These are phyloP conservation scores for Diadegma fenestrale DNA, from an alignment of 2,888 invertebrate species.

Conservation along the genomic window DNA sequence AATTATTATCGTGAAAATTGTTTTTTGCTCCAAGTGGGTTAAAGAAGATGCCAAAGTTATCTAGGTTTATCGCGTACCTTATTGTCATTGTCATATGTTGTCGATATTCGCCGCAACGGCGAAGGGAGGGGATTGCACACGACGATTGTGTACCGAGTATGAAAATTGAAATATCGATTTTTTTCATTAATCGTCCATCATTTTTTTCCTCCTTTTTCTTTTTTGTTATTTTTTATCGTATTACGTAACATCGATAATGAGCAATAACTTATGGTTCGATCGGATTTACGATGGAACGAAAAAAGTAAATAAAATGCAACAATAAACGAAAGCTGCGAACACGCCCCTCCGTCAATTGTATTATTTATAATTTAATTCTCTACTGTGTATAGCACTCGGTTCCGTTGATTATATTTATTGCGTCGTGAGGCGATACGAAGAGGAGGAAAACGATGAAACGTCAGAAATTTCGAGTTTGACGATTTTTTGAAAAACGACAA, in stretches of 20 bases:
- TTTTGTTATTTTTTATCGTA: constrained; percentile 37
- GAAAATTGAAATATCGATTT: background rate
- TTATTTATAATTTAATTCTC: constrained; percentile 63
- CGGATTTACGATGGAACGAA: constrained; percentile 5
- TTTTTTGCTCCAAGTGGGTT: constrained; percentile 78
- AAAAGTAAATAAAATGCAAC: constrained; percentile 35
- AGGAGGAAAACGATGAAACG: constrained; percentile 33
- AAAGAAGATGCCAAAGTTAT: constrained; percentile 84
- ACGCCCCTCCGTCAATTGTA: constrained; percentile 50
- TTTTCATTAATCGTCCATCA: background rate
- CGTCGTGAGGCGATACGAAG: constrained; percentile 66
- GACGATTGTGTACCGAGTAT: constrained; percentile 20
- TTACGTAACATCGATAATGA: constrained; percentile 27
- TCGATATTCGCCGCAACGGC: constrained; percentile 53
- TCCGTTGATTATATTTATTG: constrained; percentile 82
- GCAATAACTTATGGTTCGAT: constrained; percentile 50
- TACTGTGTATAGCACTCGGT: constrained; percentile 75
- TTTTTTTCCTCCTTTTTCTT: background rate
- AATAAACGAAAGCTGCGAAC: constrained; percentile 29
- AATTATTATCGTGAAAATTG: constrained; percentile 57
- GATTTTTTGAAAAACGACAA: constrained; percentile 77
- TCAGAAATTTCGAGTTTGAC: constrained; percentile 35
- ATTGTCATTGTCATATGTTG: constrained; percentile 68
- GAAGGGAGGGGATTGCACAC: constrained; percentile 20
- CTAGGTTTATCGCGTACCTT: constrained; percentile 82